Evolutionary conservation across 2,888 invertebrate species (phyloP), one percentile per base, ranked within the genome.

Genomic region (Eretmocerus hayati): DNA sequence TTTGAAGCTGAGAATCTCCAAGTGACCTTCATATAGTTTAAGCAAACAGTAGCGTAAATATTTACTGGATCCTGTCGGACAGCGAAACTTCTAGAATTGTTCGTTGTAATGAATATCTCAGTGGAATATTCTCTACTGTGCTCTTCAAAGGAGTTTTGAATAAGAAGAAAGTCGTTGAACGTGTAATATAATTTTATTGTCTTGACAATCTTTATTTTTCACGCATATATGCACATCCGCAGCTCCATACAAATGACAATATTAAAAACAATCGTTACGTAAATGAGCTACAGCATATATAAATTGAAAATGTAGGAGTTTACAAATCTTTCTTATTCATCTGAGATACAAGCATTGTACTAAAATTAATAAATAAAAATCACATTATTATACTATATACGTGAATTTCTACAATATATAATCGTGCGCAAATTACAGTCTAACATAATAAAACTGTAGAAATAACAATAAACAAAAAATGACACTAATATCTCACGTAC

Each of bases 151-250:
- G n/a, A n/a, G n/a, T n/a, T n/a, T n/a, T n/a, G n/a, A 33, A 26
- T 41, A 30, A 39, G 23, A 44, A 13, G 20, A 39, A 19, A 45
- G 16, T 23, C 26, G 26, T 46, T 30, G 47, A 65, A 67, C 65
- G 62, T 65, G 65, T 59, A 62, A 65, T 65, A 66, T 67, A 67
- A 60, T 63, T 67, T 69, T 71, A 70, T 70, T 71, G 70, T 71
- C 70, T 67, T 61, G 57, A 61, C 63, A 62, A 62, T 65, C 63
- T 62, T 60, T 61, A 46, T 51, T 48, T 46, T 23, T 39, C 49
- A 53, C 32, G 41, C 56, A 59, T 62, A 59, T 59, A 62, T 62
- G 59, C 59, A 62, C 63, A 62, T 62, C 61, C 63, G 66, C 54
- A 56, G 68, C 56, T 56, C 58, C 53, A 60, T 60, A 60, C 52